These are phyloP conservation scores for Platerodrilus igneus DNA, from an alignment of 2,888 invertebrate genomes.

Conservation along the genomic window DNA sequence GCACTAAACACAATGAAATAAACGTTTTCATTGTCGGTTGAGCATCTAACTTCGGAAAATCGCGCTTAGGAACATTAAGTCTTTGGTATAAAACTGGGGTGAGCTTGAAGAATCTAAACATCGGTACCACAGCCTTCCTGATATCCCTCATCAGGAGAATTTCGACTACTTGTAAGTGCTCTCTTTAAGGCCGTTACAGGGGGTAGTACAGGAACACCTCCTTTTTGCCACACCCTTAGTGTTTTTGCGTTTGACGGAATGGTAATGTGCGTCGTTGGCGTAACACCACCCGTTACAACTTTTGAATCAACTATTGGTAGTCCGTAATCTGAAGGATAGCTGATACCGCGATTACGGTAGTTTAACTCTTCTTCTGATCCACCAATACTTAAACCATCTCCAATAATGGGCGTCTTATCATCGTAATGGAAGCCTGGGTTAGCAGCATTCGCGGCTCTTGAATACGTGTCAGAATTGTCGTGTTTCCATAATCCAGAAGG, in stretches of 20 bases:
- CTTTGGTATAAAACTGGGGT: constrained; percentile 29
- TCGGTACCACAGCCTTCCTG: constrained; percentile 91
- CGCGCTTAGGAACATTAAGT: constrained; percentile 28
- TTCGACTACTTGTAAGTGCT: constrained; percentile 75
- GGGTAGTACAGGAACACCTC: constrained; percentile 75
- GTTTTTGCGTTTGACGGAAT: constrained; percentile 67
- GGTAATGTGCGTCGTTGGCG: constrained; percentile 46
- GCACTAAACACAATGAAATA: constrained; percentile 25
- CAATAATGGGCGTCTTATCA: constrained; percentile 73
- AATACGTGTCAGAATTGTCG: constrained; percentile 40
- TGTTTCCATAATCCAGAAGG: constrained; percentile 78
- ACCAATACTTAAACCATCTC: constrained; percentile 55
- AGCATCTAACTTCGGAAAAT: constrained; percentile 19
- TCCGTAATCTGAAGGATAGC: constrained; percentile 75
- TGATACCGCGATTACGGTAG: constrained; percentile 50
- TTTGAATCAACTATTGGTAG: constrained; percentile 59
- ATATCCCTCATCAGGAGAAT: constrained; percentile 86
- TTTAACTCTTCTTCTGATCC: constrained; percentile 62
- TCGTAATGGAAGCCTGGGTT: constrained; percentile 60
- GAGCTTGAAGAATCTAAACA: constrained; percentile 60
- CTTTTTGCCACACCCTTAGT: constrained; percentile 82
- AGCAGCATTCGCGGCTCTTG: constrained; percentile 55
- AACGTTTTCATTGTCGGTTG: constrained; percentile 19
- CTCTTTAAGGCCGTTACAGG: constrained; percentile 82
- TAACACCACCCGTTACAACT: constrained; percentile 39